A percentile compares a stretch with the other conserved stretches of the same genome.
phyloP scores from a whole-genome alignment of 2,113 vertebrate genomes.

The Argyrosomus japonicus region DNA sequence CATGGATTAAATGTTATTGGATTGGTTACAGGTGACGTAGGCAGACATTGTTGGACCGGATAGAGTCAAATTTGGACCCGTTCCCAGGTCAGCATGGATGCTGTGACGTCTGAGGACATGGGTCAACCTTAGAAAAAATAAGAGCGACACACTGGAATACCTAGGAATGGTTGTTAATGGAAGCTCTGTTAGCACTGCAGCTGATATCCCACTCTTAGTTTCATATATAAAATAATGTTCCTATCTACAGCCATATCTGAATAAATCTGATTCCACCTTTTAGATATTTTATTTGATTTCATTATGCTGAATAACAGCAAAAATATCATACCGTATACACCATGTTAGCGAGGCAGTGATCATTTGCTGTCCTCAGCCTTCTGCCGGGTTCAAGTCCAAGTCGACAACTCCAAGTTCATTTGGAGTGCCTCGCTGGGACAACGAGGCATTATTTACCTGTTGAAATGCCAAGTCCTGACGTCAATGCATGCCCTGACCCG shows the following conservation, averaged over 20 bases:
- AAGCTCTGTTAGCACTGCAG: not conserved
- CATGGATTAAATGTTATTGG: constrained; percentile 72
- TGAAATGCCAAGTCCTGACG: constrained; percentile 19
- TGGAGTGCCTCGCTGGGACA: not conserved
- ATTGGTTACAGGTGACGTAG: constrained; percentile 58
- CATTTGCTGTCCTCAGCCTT: too few species aligned
- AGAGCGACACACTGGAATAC: constrained; percentile 6
- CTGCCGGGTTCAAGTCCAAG: not conserved
- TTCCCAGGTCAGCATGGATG: constrained; percentile 36
- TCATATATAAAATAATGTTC: not conserved
- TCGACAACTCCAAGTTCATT: not conserved
- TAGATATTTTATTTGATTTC: not conserved
- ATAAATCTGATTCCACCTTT: not conserved
- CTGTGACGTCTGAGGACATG: constrained; percentile 38
- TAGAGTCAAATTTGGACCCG: constrained; percentile 28
- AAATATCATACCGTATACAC: not conserved
- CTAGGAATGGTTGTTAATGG: not conserved
- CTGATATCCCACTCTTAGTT: not conserved
- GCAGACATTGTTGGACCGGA: constrained; percentile 35
- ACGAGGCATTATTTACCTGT: not conserved
- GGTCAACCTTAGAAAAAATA: constrained; percentile 34
- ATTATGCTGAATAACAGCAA: not conserved
- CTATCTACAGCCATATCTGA: not conserved
- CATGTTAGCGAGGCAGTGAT: not conserved
- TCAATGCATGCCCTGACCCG: not conserved